Evolutionary conservation across 1,140 invertebrate genomes (phyloP), one percentile per base, ranked within the genome.

Genomic region (Drosophila dunni): DNA sequence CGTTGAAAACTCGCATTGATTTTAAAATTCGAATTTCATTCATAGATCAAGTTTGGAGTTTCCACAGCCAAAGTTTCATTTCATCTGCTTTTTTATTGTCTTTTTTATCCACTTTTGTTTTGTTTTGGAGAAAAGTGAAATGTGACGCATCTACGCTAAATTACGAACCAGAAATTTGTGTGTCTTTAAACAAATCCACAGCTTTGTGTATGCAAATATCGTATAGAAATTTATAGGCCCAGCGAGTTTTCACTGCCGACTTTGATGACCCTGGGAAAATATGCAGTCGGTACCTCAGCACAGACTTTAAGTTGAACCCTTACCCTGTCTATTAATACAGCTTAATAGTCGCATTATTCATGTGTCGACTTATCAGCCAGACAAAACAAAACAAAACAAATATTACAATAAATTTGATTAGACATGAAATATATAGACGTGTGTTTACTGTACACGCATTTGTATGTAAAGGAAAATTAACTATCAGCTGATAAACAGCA

Each of bases 141-240:
- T 88, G 83, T 86, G 76, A 88, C 76, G 80, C 48, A 62, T 58
- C 64, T 76, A 79, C 88, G 82, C 71, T 86, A 79, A 88, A 83
- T 74, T 50, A 48, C 50, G 71, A 45, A 24, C 44, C 24, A 71
- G 40, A 58, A 57, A 72, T 62, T 20, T 34, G 54, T 40, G 44
- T 20, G 36, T 33, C 66, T 51, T n/a, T 45, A 40, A 44, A 79
- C 75, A 85, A 88, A 79, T 70, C 33, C 50, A 38, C 40, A 42
- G 67, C 68, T 78, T 67, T 86, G 70, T 86, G 40, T 79, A 86
- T 88, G 82, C 82, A 88, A 86, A 65, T 45, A 66, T 58, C 17
- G 17, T 10, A 40, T 36, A 44, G 60, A 48, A 60, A 42, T 75
- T 38, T 62, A 50, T 63, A 20, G 48, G 10, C n/a, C 44, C 11